A percentile compares a stretch with the other conserved stretches of the same genome.
Conservation (phyloP, 2,888 invertebrate genomes). For the Lobophora halterata region DNA sequence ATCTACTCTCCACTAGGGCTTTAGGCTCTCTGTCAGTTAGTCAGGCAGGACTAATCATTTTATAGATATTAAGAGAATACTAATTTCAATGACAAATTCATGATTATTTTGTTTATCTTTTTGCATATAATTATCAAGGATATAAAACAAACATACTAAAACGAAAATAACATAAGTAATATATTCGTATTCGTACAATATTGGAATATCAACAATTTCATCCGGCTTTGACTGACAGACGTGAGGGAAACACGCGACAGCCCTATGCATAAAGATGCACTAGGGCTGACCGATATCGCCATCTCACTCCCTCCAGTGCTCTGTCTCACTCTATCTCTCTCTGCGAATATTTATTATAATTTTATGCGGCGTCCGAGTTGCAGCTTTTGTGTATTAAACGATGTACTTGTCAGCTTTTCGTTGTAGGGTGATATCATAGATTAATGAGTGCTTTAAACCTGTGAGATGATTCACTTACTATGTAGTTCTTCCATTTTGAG, state of each 20-base stretch:
- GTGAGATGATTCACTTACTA: no score
- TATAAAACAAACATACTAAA: no score
- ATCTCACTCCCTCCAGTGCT: slow-evolving; percentile 31
- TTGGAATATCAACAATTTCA: slow-evolving; percentile 14
- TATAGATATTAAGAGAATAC: no score
- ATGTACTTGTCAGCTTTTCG: slow-evolving; percentile 63
- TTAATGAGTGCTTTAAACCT: slow-evolving; percentile 33
- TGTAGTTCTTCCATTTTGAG: no score
- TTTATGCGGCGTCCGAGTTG: slow-evolving; percentile 70
- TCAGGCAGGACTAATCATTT: no score
- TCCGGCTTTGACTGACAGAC: slow-evolving; percentile 27
- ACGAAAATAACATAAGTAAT: slow-evolving; percentile 3
- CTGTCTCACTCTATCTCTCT: slow-evolving; percentile 43
- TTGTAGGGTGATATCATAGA: slow-evolving; percentile 54
- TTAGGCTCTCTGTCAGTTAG: no score
- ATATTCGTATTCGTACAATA: slow-evolving; percentile 1
- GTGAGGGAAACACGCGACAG: slow-evolving; percentile 34
- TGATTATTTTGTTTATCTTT: no score
- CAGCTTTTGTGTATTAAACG: slow-evolving; percentile 72
- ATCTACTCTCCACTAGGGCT: no score
- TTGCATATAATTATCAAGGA: no score
- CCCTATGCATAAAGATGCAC: slow-evolving; percentile 42
- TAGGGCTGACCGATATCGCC: slow-evolving; percentile 45
- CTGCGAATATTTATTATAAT: slow-evolving; percentile 75
- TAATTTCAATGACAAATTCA: no score